These are phyloP conservation scores for Danio aesculapii DNA, from an alignment of 2,797 vertebrate species.

Conservation along the genomic window DNA sequence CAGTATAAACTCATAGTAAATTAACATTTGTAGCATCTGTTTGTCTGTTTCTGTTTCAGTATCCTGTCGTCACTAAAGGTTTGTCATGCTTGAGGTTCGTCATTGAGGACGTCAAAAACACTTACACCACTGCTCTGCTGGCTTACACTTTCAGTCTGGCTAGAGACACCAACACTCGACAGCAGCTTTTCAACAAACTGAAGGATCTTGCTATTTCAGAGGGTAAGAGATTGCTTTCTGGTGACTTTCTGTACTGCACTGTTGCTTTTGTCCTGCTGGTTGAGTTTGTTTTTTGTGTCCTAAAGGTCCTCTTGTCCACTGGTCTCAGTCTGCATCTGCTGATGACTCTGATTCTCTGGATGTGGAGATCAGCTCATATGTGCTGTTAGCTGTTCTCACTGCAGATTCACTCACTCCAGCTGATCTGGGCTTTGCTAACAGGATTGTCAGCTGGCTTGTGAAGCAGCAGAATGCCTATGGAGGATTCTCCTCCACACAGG, in stretches of 20 bases:
- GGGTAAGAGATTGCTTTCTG: constrained; percentile 54
- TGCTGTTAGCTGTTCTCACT: constrained; percentile 80
- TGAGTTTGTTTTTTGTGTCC: not conserved
- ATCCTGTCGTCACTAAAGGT: constrained; percentile 70
- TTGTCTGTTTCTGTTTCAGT: constrained; percentile 60
- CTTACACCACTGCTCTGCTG: constrained; percentile 81
- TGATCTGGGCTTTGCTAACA: constrained; percentile 73
- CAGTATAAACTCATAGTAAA: not conserved
- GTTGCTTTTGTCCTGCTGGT: not conserved
- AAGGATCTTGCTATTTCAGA: constrained; percentile 60
- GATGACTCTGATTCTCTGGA: constrained; percentile 74
- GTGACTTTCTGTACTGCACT: not conserved
- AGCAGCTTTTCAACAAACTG: constrained; percentile 72
- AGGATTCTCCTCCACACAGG: constrained; percentile 90
- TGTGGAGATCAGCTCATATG: constrained; percentile 85
- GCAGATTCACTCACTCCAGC: constrained; percentile 60
- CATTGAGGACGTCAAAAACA: constrained; percentile 64
- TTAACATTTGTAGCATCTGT: not conserved
- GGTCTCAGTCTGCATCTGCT: constrained; percentile 80
- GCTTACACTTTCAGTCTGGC: constrained; percentile 85
- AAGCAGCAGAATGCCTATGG: constrained; percentile 82
- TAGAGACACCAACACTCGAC: constrained; percentile 69
- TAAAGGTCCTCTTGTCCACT: constrained; percentile 61
- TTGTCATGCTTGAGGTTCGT: constrained; percentile 74
- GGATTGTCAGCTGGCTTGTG: constrained; percentile 81